Percentiles rank a stretch among this genome's conserved stretches.
These are phyloP conservation scores for Melanotaenia boesemani DNA, from an alignment of 2,797 vertebrate genomes.

Conservation along the genomic window DNA sequence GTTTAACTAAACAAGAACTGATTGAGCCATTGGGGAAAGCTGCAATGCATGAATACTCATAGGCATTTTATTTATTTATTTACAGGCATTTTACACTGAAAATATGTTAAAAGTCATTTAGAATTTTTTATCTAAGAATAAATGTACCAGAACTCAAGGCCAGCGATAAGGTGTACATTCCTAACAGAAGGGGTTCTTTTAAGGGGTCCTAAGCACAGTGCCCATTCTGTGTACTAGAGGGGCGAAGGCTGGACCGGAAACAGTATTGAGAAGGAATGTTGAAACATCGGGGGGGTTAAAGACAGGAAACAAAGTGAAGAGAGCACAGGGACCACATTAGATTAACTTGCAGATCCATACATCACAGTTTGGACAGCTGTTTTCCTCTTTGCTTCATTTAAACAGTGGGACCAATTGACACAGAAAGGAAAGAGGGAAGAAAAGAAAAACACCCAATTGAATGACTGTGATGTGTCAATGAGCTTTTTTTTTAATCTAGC, in stretches of 20 bases:
- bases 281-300: constrained; percentile 36
- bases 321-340: constrained; percentile 10
- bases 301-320: constrained; percentile 47
- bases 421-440: background rate
- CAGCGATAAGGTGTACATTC: constrained; percentile 9
- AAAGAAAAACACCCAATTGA: background rate
- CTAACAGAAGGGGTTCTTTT: constrained; percentile 9
- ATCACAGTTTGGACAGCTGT: constrained; percentile 20
- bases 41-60: background rate
- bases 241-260: constrained; percentile 59
- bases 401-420: constrained; percentile 7
- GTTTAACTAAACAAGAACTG: constrained; percentile 2
- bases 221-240: constrained; percentile 10
- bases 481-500: constrained; percentile 1
- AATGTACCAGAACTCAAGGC: background rate
- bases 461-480: background rate
- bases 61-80: background rate
- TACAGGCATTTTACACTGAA: background rate
- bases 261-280: constrained; percentile 64
- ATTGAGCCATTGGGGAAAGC: background rate
- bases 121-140: background rate
- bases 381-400: constrained; percentile 28
- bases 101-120: background rate
- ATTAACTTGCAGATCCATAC: constrained; percentile 13
- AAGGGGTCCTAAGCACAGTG: constrained; percentile 1